phyloP scores from a whole-genome alignment of 1,140 invertebrate species.

The Heliothis virescens region DNA sequence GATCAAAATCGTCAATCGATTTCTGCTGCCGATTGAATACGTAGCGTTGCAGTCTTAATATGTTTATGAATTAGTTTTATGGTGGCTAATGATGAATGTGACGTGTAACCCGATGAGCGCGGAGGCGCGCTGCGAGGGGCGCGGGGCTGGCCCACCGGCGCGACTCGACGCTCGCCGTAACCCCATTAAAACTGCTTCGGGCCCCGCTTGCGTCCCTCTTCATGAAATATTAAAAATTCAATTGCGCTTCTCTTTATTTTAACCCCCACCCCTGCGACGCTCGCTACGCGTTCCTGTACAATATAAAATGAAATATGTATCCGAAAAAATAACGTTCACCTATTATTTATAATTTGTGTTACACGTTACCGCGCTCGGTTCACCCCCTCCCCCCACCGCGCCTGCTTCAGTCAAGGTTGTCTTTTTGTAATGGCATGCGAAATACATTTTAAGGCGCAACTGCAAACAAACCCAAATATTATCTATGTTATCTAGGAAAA shows the following conservation, averaged over 20 bases:
- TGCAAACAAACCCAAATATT: no score
- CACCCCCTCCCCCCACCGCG: slow-evolving; percentile 46
- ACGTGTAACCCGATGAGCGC: slow-evolving; percentile 15
- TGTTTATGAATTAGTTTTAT: slow-evolving; percentile 16
- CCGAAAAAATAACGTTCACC: slow-evolving; percentile 84
- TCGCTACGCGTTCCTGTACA: slow-evolving; percentile 74
- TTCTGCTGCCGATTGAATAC: not conserved
- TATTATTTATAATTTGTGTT: slow-evolving; percentile 86
- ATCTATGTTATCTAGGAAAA: no score
- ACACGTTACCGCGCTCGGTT: slow-evolving; percentile 61
- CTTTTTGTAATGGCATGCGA: slow-evolving; percentile 39
- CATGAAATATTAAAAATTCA: slow-evolving; percentile 88
- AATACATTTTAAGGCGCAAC: slow-evolving; percentile 25
- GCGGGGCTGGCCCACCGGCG: slow-evolving; percentile 35
- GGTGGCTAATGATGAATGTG: slow-evolving; percentile 5
- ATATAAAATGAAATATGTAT: slow-evolving; percentile 87
- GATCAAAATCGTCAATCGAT: no score
- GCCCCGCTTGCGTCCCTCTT: slow-evolving; percentile 78
- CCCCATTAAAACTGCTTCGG: slow-evolving; percentile 84
- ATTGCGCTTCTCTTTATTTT: slow-evolving; percentile 87
- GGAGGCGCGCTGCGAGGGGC: slow-evolving; percentile 16
- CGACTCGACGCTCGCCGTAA: slow-evolving; percentile 62
- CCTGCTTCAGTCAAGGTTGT: slow-evolving; percentile 50
- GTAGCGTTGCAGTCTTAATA: not conserved
- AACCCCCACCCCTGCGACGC: slow-evolving; percentile 77